Evolutionary conservation across 2,113 vertebrate genomes (phyloP), one percentile per base, ranked within the genome.

Genomic region (Patagioenas fasciata): DNA sequence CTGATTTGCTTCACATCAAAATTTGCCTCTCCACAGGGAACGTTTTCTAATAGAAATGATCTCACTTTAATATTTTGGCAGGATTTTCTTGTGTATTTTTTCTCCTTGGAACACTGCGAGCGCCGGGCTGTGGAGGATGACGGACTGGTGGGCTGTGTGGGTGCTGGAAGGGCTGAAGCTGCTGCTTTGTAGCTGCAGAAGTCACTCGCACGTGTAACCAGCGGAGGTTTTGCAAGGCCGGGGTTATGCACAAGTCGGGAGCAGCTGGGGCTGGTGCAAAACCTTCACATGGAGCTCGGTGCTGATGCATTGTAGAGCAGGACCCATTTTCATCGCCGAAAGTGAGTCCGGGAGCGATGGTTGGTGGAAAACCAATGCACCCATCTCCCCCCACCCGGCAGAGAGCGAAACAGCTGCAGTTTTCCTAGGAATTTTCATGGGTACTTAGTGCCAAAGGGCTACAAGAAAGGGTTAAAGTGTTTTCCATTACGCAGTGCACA

Each of bases 391-490:
- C 32, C 67, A 51, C 10, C 34, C 90, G 80, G 53, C 1, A 1
- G 80, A 79, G 80, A 72, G 40, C 1, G 23, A 70, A 96, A 95
- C 96, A 97, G 96, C 97, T 97, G 96, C 96, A 80, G 93, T 92
- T 94, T 95, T 72, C 85, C 88, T 85, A 84, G 95, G 96, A 92
- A 94, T 92, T 96, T 95, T 93, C 94, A 94, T 79, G 93, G 96
- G 75, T 93, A 85, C 95, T 97, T 96, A 88, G 92, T 74, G 85
- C 70, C 4, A 3, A 19, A 44, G 89, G 72, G 57, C 80, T 91
- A 93, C 87, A 91, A 57, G 96, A 97, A 97, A 95, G 94, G 95
- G 96, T 96, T 96, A 96, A 96, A 93, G 91, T 96, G 94, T 97
- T 95, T 96, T 95, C 47, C 1, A 88, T 91, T 88, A 64, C 18